phyloP scores from a whole-genome alignment of 2,113 vertebrate species.

The Polyodon spathula region DNA sequence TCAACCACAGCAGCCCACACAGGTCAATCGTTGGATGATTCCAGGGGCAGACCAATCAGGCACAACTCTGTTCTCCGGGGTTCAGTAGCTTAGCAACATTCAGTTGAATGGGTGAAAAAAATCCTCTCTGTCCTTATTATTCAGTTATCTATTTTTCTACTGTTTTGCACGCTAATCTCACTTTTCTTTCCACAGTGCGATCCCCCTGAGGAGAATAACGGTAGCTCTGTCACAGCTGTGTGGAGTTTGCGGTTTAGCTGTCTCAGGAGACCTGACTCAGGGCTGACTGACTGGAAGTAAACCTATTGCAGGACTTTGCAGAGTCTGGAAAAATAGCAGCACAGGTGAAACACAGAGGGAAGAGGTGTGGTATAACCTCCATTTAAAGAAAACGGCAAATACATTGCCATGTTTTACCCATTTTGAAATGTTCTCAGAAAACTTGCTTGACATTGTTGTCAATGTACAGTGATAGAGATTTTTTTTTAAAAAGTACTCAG shows the following conservation, averaged over 20 bases:
- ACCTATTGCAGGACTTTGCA: slow-evolving; percentile 12
- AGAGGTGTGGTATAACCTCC: background rate
- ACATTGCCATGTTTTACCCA: too few relatives aligned
- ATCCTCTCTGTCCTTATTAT: background rate
- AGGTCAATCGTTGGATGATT: too few relatives aligned
- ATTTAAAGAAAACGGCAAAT: too few relatives aligned
- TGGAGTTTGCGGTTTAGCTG: slow-evolving; percentile 7
- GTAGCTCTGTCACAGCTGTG: background rate
- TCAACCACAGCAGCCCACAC: too few relatives aligned
- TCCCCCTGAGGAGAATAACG: slow-evolving; percentile 5
- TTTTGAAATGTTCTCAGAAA: too few relatives aligned
- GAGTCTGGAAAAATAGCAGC: slow-evolving; percentile 11
- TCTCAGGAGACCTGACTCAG: background rate
- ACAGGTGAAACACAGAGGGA: slow-evolving; percentile 12
- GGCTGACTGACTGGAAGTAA: slow-evolving; percentile 10
- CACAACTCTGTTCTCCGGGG: too few relatives aligned
- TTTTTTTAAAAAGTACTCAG: too few relatives aligned
- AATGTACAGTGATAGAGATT: too few relatives aligned
- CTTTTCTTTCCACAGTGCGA: background rate
- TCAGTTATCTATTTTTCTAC: background rate
- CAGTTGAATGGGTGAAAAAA: too few relatives aligned
- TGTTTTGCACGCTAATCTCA: background rate
- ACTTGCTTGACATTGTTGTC: too few relatives aligned
- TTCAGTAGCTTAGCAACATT: too few relatives aligned
- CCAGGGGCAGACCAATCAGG: too few relatives aligned